Evolutionary conservation across 2,797 vertebrate genomes (phyloP).

Genomic region (Siniperca obscura): DNA sequence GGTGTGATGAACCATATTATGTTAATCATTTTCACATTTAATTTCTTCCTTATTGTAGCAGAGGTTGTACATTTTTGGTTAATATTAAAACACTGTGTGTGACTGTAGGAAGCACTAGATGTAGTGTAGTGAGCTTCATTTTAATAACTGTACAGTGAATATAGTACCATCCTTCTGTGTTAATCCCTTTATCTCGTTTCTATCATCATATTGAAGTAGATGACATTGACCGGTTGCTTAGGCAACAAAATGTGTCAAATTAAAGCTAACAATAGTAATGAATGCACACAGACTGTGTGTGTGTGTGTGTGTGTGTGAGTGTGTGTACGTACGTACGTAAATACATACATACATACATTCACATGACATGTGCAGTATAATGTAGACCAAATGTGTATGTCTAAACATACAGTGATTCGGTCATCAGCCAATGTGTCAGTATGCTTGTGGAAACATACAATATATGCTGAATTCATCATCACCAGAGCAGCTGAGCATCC

Average conservation of each 20-base stretch:
- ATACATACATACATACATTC: neutral
- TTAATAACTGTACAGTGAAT: constrained; percentile 23
- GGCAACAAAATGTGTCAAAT: constrained; percentile 77
- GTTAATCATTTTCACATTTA: constrained; percentile 26
- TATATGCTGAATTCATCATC: neutral
- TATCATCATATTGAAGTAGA: constrained; percentile 48
- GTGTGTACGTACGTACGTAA: neutral
- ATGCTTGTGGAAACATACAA: constrained; percentile 1
- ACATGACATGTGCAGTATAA: neutral
- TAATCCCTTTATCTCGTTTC: constrained; percentile 38
- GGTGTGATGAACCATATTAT: neutral
- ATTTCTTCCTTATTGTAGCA: constrained; percentile 7
- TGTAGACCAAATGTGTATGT: neutral
- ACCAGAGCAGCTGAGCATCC: neutral
- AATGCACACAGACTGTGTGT: constrained; percentile 23
- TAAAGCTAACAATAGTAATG: constrained; percentile 59
- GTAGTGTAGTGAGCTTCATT: neutral
- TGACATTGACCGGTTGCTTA: constrained; percentile 71
- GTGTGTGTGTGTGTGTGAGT: neutral
- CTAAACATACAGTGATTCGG: neutral
- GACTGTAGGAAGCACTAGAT: neutral
- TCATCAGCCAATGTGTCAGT: neutral
- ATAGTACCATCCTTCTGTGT: neutral
- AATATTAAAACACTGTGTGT: neutral
- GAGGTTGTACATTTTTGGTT: neutral